A percentile compares a stretch with the other conserved stretches of the same genome.
phyloP scores from a whole-genome alignment of 2,888 invertebrate genomes.

The Himalopsyche kuldschensis region DNA sequence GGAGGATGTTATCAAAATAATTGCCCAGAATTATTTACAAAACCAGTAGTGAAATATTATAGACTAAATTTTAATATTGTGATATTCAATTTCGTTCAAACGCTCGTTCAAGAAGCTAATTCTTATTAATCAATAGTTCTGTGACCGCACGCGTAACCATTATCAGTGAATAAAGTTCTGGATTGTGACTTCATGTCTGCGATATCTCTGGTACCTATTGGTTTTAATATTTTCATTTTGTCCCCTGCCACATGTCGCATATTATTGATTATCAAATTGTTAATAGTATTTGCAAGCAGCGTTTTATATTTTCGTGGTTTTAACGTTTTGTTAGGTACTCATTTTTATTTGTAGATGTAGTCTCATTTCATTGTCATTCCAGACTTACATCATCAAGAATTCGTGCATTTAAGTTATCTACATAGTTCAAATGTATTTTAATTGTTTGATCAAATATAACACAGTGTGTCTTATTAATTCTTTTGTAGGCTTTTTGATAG shows the following conservation, averaged over 20 bases:
- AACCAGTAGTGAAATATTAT: background rate
- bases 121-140: background rate
- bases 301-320: background rate
- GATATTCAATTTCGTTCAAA: background rate
- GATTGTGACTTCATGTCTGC: background rate
- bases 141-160: background rate
- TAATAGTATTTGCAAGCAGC: background rate
- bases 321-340: background rate
- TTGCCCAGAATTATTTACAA: slow-evolving; percentile 19
- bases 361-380: background rate
- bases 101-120: background rate
- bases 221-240: background rate
- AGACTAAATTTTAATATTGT: background rate
- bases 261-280: background rate
- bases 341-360: background rate
- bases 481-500: background rate
- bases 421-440: background rate
- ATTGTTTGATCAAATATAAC: background rate
- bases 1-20: slow-evolving; percentile 23
- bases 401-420: background rate
- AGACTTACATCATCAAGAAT: background rate
- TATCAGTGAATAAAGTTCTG: background rate
- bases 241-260: background rate
- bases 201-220: background rate
- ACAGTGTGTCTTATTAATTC: background rate